phyloP scores from a whole-genome alignment of 2,888 invertebrate genomes.

The Xestobium rufovillosum region DNA sequence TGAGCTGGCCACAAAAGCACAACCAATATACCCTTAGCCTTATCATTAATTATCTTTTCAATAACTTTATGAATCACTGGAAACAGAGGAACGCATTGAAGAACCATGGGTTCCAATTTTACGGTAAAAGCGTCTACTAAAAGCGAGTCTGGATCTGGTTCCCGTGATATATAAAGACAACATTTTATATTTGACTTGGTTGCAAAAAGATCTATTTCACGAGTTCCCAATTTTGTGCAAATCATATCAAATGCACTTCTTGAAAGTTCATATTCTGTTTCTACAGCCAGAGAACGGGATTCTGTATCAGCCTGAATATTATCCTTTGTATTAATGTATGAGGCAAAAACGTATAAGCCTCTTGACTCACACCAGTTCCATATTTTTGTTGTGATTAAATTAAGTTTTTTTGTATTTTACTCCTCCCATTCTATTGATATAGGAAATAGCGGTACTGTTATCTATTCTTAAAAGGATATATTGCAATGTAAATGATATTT shows the following conservation, averaged over 20 bases:
- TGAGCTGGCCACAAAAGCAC: conserved; percentile 25
- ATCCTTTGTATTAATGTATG: too few species aligned
- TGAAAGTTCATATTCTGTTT: conserved; percentile 11
- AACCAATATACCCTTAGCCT: conserved; percentile 24
- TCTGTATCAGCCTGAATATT: conserved; percentile 26
- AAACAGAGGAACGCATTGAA: conserved; percentile 27
- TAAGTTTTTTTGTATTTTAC: conserved; percentile 9
- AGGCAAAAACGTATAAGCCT: conserved; percentile 27
- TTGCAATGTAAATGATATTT: conserved; percentile 6
- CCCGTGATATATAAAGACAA: conserved; percentile 26
- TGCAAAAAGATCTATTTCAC: conserved; percentile 26
- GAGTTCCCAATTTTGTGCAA: conserved; percentile 14
- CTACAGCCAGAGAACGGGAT: conserved; percentile 17
- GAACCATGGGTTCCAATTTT: conserved; percentile 14
- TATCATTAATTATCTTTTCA: conserved; percentile 24
- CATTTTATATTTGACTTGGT: conserved; percentile 26
- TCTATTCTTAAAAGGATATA: conserved; percentile 11
- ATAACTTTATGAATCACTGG: conserved; percentile 21
- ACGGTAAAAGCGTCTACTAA: conserved; percentile 27
- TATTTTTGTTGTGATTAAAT: conserved; percentile 8
- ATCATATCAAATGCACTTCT: conserved; percentile 12
- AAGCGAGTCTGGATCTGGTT: conserved; percentile 21
- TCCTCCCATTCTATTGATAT: too few species aligned
- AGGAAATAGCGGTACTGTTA: too few species aligned
- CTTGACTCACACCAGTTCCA: conserved; percentile 17